Percentiles rank a stretch among this genome's conserved stretches.
phyloP scores from a whole-genome alignment of 2,888 invertebrate species.

The Schizotus pectinicornis region DNA sequence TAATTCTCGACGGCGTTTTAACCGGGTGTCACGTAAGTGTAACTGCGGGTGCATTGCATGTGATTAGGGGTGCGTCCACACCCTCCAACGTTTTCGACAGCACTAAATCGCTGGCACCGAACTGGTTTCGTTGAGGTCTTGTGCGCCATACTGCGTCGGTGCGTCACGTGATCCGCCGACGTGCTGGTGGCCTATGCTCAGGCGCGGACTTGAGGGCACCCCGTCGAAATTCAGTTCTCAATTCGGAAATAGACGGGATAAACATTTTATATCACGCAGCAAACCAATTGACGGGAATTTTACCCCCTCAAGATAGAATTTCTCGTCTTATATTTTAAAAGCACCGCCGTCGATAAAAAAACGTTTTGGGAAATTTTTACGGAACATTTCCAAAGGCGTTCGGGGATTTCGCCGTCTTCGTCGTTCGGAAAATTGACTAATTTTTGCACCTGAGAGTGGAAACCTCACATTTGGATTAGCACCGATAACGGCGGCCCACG shows the following conservation, averaged over 20 bases:
- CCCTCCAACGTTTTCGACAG: constrained; percentile 22
- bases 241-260: constrained; percentile 25
- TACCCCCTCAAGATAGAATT: constrained; percentile 18
- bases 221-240: constrained; percentile 20
- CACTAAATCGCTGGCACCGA: constrained; percentile 35
- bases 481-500: no score
- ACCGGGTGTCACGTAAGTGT: constrained; percentile 13
- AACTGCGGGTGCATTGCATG: constrained; percentile 17
- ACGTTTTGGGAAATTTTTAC: constrained; percentile 9
- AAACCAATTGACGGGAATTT: constrained; percentile 26
- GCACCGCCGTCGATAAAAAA: constrained; percentile 10
- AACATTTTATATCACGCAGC: constrained; percentile 28
- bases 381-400: constrained; percentile 10
- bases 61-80: constrained; percentile 24
- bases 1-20: not conserved
- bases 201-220: constrained; percentile 32
- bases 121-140: constrained; percentile 26
- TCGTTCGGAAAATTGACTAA: constrained; percentile 2
- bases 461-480: no score
- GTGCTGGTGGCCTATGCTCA: constrained; percentile 42
- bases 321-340: constrained; percentile 15
- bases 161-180: constrained; percentile 55
- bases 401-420: not conserved
- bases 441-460: not conserved
- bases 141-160: constrained; percentile 56